Base-by-base conservation (phyloP, 1,140 invertebrate species). In the Matsumurasca onukii region DNA sequence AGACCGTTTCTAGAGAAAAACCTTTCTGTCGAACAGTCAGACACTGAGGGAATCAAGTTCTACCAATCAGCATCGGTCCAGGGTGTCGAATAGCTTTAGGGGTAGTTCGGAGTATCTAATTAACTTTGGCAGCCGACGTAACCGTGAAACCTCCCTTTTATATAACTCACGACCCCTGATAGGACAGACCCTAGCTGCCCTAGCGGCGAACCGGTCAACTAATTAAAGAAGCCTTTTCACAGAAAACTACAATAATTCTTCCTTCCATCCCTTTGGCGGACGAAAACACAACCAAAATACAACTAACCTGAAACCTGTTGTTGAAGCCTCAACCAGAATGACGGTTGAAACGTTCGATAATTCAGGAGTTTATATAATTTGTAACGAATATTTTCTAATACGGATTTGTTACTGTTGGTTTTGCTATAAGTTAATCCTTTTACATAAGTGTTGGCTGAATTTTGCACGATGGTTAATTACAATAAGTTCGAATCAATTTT, bases 211-310 rank as follows among this genome's bases (percentile, higher is more conserved):
- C 17, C 34, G 34, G 34, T 59, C 55, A 24, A 3, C 25, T 27
- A 25, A 27, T 59, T 59, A 3, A 59, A 59, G 17, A 9, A 27
- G 3, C 25, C n/a, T 59, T 59, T 59, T 59, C 55, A 59, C 55
- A 59, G 55, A 59, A 59, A 59, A 27, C 55, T 2, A 29, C 55
- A 29, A 59, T 59, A 59, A 59, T 59, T 59, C 55, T 59, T 59
- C 49, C n/a, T 59, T 24, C 22, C 30, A 27, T 59, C 24, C 55
- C 55, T 59, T 59, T 59, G 55, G 13, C 24, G 3, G 3, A 29
- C 22, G 12, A 24, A 17, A 39, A n/a, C n/a, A n/a, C n/a, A 52
- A 27, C 25, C 55, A 5, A 59, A 59, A 24, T 2, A 22, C 13
- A n/a, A n/a, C n/a, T n/a, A n/a, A n/a, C n/a, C n/a, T n/a, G n/a